phyloP scores from a whole-genome alignment of 2,797 vertebrate genomes.

The Tapirus indicus region DNA sequence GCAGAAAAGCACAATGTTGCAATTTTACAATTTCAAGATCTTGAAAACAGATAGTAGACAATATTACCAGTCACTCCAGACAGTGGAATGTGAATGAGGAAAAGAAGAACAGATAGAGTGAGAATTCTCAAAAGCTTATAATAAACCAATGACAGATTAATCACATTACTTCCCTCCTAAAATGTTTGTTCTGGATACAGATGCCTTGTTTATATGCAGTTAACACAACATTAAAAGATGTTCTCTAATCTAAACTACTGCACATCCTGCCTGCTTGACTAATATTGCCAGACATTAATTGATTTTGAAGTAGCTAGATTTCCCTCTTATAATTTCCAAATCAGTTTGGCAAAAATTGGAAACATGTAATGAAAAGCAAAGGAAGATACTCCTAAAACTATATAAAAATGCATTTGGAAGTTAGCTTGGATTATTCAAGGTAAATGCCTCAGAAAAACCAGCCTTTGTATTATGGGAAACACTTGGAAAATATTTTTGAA shows the following conservation, averaged over 20 bases:
- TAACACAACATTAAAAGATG: neutral
- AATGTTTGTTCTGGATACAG: neutral
- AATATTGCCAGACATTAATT: slow-evolving; percentile 1
- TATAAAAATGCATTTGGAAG: slow-evolving; percentile 64
- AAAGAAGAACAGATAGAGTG: neutral
- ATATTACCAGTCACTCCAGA: neutral
- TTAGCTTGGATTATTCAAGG: slow-evolving; percentile 62
- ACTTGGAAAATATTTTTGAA: slow-evolving; percentile 75
- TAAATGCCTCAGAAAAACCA: slow-evolving; percentile 63
- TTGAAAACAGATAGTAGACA: slow-evolving; percentile 1
- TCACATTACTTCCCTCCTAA: neutral
- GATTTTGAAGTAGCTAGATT: slow-evolving; percentile 52
- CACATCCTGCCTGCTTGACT: neutral
- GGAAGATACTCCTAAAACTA: slow-evolving; percentile 30
- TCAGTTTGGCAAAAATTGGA: slow-evolving; percentile 57
- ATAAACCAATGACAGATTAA: neutral
- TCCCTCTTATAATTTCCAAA: slow-evolving; percentile 61
- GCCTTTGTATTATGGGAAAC: slow-evolving; percentile 53
- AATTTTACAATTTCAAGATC: slow-evolving; percentile 44
- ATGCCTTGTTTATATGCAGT: neutral
- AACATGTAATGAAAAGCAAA: slow-evolving; percentile 64
- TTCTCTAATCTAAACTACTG: neutral
- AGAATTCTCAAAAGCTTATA: neutral
- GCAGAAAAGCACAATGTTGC: neutral
- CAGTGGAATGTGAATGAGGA: neutral